Percentiles rank a stretch among this genome's conserved stretches.
Conservation (phyloP, 2,113 vertebrate genomes). For the Leucoraja erinaceus region DNA sequence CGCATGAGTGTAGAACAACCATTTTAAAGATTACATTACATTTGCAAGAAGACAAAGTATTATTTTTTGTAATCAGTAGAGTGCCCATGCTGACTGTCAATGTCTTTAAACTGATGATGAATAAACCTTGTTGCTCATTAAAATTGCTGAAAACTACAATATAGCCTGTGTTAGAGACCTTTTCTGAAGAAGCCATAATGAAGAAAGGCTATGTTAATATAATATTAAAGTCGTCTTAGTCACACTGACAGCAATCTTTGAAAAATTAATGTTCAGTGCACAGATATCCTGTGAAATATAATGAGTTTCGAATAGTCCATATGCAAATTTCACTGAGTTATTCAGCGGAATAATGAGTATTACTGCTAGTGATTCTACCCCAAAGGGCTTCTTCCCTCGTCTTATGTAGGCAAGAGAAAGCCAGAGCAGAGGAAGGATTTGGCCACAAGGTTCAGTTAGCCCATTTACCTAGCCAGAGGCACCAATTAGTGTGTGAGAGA, state of each 20-base stretch:
- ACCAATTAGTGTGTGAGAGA: neutral
- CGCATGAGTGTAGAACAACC: neutral
- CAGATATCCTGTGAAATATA: neutral
- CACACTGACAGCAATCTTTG: constrained; percentile 15
- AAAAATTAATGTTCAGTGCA: constrained; percentile 18
- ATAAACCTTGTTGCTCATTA: constrained; percentile 25
- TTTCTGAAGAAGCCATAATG: neutral
- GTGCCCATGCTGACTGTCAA: neutral
- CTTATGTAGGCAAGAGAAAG: neutral
- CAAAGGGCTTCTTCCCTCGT: neutral
- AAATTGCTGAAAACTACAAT: neutral
- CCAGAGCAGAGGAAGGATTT: too few relatives aligned
- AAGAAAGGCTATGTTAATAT: constrained; percentile 2
- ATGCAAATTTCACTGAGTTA: constrained; percentile 13
- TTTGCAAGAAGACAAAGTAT: constrained; percentile 11
- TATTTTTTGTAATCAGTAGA: constrained; percentile 11
- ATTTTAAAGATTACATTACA: constrained; percentile 8
- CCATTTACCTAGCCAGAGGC: neutral
- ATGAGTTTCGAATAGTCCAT: neutral
- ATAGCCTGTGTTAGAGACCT: neutral
- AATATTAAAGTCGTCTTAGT: constrained; percentile 20
- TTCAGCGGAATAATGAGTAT: neutral
- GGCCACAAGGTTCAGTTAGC: neutral
- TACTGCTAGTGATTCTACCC: neutral
- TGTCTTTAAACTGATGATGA: neutral